Percentiles rank a stretch among this genome's conserved stretches.
Conservation (phyloP, 1,140 invertebrate species). For the Achatina immaculata region DNA sequence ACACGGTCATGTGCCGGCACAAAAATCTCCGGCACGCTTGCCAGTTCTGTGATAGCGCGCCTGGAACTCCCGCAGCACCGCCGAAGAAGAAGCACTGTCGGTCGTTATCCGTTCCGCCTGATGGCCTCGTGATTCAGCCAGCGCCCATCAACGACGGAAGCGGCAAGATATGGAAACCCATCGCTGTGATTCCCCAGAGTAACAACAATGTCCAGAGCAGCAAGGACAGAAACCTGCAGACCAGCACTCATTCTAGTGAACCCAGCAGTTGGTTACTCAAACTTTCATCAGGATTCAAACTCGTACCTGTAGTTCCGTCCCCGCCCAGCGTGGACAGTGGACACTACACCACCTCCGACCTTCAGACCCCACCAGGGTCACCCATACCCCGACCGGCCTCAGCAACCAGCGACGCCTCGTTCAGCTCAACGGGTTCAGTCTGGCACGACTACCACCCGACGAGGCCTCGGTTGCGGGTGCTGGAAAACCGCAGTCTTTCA, state of each 20-base stretch:
- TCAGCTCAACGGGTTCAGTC: conserved; percentile 48
- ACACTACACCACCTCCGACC: conserved; percentile 51
- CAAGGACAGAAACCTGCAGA: conserved; percentile 18
- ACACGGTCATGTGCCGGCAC: conserved; percentile 15
- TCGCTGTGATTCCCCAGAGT: conserved; percentile 46
- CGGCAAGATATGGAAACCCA: conserved; percentile 54
- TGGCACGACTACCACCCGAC: conserved; percentile 47
- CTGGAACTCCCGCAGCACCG: conserved; percentile 46
- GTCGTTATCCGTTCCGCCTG: conserved; percentile 55
- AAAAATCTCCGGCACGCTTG: conserved; percentile 6
- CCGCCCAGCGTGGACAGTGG: conserved; percentile 50
- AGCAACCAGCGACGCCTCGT: conserved; percentile 52
- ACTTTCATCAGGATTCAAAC: conserved; percentile 21
- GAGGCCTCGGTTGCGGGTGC: conserved; percentile 45
- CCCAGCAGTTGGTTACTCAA: conserved; percentile 36
- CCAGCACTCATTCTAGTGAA: neutral
- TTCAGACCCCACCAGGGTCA: conserved; percentile 63
- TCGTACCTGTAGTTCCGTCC: conserved; percentile 35
- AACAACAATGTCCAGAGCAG: conserved; percentile 25
- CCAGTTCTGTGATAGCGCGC: conserved; percentile 48
- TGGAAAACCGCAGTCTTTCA: conserved; percentile 67
- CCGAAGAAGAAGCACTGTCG: conserved; percentile 67
- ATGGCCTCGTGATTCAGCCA: conserved; percentile 42
- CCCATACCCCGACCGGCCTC: conserved; percentile 64
- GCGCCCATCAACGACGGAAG: conserved; percentile 49